Conservation (phyloP, 2,888 invertebrate genomes). For the Strigamia crassipes region DNA sequence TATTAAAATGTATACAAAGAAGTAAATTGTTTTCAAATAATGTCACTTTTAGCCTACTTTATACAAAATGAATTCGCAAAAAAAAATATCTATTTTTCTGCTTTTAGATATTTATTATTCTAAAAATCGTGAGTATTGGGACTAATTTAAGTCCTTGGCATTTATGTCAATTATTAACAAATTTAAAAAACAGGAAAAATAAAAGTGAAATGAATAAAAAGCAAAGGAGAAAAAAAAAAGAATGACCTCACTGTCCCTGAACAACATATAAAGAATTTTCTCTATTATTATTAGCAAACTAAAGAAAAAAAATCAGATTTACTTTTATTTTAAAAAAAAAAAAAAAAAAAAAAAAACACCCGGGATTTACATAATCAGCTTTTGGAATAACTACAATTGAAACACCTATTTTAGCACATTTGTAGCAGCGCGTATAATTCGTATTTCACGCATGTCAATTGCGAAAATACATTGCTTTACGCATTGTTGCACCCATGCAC, state of each 20-base stretch:
- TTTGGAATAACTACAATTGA: not conserved
- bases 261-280: not conserved
- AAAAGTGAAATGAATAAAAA: not conserved
- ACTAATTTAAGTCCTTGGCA: constrained; percentile 17
- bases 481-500: not conserved
- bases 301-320: not conserved
- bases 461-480: not conserved
- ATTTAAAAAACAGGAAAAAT: not conserved
- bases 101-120: not conserved
- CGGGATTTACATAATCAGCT: not conserved
- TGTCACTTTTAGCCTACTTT: not conserved
- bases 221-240: not conserved
- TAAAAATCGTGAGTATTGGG: not conserved
- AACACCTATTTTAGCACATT: not conserved
- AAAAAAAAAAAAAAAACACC: not conserved
- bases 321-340: not conserved
- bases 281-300: not conserved
- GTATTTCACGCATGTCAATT: constrained; percentile 6
- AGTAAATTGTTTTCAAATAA: not conserved
- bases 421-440: constrained; percentile 14
- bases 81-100: not conserved
- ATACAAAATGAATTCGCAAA: not conserved
- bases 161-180: not conserved
- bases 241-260: constrained; percentile 31
- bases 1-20: not conserved